Evolutionary conservation across 2,113 vertebrate species (phyloP).

Genomic region (Columba livia): DNA sequence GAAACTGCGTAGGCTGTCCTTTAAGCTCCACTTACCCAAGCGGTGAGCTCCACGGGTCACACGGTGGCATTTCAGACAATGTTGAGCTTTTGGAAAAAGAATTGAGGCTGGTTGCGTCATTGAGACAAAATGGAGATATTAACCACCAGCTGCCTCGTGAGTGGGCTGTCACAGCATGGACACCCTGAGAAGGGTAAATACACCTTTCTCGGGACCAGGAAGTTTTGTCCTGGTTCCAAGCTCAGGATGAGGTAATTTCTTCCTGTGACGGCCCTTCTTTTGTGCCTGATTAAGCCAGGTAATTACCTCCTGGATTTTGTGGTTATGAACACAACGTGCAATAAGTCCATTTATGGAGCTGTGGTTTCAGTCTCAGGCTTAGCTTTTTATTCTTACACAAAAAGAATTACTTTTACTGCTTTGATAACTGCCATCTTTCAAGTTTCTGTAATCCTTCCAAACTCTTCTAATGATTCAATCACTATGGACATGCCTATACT

Average conservation of each 20-base stretch:
- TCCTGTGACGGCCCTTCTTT: conserved; percentile 26
- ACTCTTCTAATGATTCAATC: not conserved
- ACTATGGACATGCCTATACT: not conserved
- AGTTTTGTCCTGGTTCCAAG: conserved; percentile 18
- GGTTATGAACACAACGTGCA: not conserved
- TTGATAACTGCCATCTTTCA: not conserved
- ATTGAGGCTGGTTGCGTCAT: not conserved
- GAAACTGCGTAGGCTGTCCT: not conserved
- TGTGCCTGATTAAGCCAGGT: conserved; percentile 37
- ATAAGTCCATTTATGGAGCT: conserved; percentile 28
- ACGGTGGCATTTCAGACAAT: not conserved
- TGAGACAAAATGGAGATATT: not conserved
- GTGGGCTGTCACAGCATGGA: not conserved
- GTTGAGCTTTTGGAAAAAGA: not conserved
- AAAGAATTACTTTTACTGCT: not conserved
- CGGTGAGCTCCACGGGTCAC: not conserved
- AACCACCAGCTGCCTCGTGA: not conserved
- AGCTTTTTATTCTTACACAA: not conserved
- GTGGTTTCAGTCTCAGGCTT: conserved; percentile 6
- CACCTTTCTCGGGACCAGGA: not conserved
- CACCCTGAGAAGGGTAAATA: conserved; percentile 31
- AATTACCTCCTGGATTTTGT: conserved; percentile 42
- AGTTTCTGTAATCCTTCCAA: not conserved
- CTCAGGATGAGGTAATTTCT: conserved; percentile 47
- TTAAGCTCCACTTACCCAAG: not conserved